Conservation (phyloP, 2,113 vertebrate species). For the Microtus pennsylvanicus region DNA sequence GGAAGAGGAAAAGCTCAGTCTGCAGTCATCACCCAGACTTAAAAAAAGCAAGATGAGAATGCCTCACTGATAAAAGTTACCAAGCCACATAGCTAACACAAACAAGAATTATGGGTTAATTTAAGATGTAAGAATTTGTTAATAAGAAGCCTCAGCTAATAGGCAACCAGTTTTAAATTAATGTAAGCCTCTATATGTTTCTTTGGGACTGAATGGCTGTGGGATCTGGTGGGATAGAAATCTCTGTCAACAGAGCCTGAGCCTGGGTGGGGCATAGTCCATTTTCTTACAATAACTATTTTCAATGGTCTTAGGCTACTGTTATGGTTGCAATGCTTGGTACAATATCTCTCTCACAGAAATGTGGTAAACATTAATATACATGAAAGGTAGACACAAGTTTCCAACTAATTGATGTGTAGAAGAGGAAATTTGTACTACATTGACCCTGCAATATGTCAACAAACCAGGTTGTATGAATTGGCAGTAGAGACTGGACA, state of each 20-base stretch:
- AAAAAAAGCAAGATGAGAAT: no score
- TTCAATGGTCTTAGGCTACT: background rate
- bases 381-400: background rate
- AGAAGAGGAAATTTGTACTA: background rate
- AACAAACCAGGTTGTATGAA: background rate
- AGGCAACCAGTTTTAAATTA: no score
- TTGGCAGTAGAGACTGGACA: background rate
- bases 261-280: background rate
- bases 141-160: no score
- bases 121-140: no score
- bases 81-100: no score
- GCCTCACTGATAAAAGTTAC: no score
- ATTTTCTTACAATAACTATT: background rate
- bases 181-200: no score
- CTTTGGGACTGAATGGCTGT: no score
- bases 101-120: no score
- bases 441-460: background rate
- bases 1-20: no score
- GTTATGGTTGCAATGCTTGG: background rate
- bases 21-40: no score
- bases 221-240: no score
- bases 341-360: background rate
- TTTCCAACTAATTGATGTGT: background rate
- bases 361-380: background rate
- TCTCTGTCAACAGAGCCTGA: background rate